Conservation (phyloP, 1,140 invertebrate species). For the Aporrectodea caliginosa region DNA sequence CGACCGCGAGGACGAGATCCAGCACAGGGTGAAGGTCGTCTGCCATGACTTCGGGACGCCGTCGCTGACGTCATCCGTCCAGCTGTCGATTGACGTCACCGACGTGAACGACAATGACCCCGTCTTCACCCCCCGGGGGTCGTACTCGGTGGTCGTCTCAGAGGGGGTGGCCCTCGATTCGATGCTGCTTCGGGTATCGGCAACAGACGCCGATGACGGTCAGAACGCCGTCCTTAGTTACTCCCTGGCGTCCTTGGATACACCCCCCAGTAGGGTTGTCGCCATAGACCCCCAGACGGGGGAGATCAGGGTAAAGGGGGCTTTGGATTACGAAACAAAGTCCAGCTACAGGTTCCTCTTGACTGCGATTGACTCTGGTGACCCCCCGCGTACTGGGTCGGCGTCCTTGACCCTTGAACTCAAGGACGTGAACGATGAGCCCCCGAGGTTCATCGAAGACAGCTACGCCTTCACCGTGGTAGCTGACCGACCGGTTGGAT, state of each 20-base stretch:
- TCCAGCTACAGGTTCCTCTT: neutral
- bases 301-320: slow-evolving; percentile 78
- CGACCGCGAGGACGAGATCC: slow-evolving; percentile 76
- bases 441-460: neutral
- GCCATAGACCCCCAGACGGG: slow-evolving; percentile 82
- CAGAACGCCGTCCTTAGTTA: slow-evolving; percentile 54
- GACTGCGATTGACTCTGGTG: neutral
- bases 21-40: slow-evolving; percentile 80
- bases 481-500: neutral
- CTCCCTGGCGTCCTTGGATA: slow-evolving; percentile 51
- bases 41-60: slow-evolving; percentile 69
- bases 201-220: slow-evolving; percentile 51
- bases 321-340: slow-evolving; percentile 70
- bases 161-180: slow-evolving; percentile 37
- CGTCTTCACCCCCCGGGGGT: slow-evolving; percentile 66
- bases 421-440: neutral
- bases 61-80: slow-evolving; percentile 39
- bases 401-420: neutral
- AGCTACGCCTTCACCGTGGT: neutral
- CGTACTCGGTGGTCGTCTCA: slow-evolving; percentile 61
- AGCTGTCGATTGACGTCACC: slow-evolving; percentile 77
- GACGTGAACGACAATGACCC: slow-evolving; percentile 93
- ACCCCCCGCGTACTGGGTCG: neutral
- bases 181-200: slow-evolving; percentile 28
- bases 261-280: slow-evolving; percentile 58